Evolutionary conservation across 2,888 invertebrate genomes (phyloP), one percentile per base, ranked within the genome.

Genomic region (Baronia brevicornis): DNA sequence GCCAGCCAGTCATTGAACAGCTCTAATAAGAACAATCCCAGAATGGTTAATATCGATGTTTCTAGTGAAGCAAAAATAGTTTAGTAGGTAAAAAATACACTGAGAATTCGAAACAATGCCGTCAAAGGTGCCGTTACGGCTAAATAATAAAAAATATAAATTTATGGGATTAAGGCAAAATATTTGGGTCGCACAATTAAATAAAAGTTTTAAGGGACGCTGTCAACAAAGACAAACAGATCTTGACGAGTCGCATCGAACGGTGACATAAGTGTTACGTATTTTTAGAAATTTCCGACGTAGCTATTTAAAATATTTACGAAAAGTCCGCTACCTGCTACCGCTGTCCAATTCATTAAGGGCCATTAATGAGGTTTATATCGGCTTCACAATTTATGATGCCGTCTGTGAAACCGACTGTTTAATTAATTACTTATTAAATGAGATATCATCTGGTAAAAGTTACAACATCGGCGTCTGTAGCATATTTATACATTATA

Each of bases 321-420:
- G 27, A 4, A 48, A 54, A 46, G 46, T 41, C 39, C 39, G 52
- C 69, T 80, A 80, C 78, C 79, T 78, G 80, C 67, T 66, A 67
- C 68, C 46, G 61, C 60, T 59, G 58, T 64, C 71, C 73, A 79
- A 80, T 82, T 79, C 77, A 82, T 80, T 82, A 75, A 61, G 46
- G 64, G 48, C 54, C 59, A 72, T 77, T 75, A 75, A 71, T 63
- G 67, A 70, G 52, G 54, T 74, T 78, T 78, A 78, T 73, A 61
- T 61, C 63, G 51, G 57, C 42, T 49, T 51, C 44, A 59, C 45
- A 65, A 72, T 79, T 77, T 80, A 77, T 71, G 59, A 53, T 48
- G 54, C 48, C n/a, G n/a, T n/a, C n/a, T 43, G 48, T 51, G 46
- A 34, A 38, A 43, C 44, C 51, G 52, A 49, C 63, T 70, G 70